Evolutionary conservation across 2,797 vertebrate genomes (phyloP), one percentile per base, ranked within the genome.

Genomic region (Liasis olivaceus): DNA sequence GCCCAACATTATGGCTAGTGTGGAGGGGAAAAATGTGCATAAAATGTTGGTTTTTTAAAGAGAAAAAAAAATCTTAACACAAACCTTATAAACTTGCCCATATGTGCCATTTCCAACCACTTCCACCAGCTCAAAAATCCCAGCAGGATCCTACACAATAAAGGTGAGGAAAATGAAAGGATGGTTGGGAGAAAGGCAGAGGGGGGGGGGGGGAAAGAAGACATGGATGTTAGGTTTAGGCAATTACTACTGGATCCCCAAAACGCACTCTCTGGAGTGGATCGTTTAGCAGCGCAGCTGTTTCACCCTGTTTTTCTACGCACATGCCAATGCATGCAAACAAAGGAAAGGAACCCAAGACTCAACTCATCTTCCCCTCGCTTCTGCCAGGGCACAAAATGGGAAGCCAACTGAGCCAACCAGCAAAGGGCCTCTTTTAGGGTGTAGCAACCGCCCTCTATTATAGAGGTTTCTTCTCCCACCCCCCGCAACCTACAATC

Each of bases 11-110:
- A 4, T 20, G 90, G 60, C 66, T 47, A 85, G 54, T 58, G 22
- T 31, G 31, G 0, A 89, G 59, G 56, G 13, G 36, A 47, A 31
- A 31, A 59, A 42, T n/a, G 15, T 66, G 69, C 66, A 94, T 20
- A 31, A 8, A 5, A 12, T 17, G 8, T 26, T 60, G 4, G 14
- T 26, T 28, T 0, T 26, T 26, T 81, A 91, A 28, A 90, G 87
- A 64, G 91, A 14, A 26, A 94, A 13, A 93, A 5, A 95, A 95
- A 92, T 90, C 93, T 94, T 92, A 96, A 93, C 94, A 99, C 99
- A 95, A 97, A 99, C 99, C 99, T 99, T 99, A 95, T 99, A 99
- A 95, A 99, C 99, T 99, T 99, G 99, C 98, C 99, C 99, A 92
- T 99, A 99, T 94, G 99, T 99, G 98, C 99, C 99, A 98, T 99